Base-by-base conservation (phyloP, 2,113 vertebrate species). In the Tyrannus savana region DNA sequence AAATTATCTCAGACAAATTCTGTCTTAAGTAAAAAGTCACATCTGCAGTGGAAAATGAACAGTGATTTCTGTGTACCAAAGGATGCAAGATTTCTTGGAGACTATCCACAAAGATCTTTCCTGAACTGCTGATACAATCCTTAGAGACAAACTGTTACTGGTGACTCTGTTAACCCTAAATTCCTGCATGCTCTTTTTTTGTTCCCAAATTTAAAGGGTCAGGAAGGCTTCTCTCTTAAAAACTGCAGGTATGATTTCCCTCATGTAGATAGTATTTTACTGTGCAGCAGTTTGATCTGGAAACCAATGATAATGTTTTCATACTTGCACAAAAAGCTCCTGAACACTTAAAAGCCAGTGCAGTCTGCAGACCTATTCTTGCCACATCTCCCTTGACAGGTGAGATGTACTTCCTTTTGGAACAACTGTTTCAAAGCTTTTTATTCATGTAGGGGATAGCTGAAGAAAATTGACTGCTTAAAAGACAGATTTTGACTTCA, bases 391-490 rank as follows among this genome's bases (percentile, higher is more conserved):
- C 84, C 19, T 72, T 96, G 91, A 88, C 62, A 84, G 77, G 53
- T 69, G 58, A 94, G 71, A 68, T 58, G 46, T 84, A 49, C 44
- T 89, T 87, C 58, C 49, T 89, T 92, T 96, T 76, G 78, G 77
- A 79, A 58, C 46, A 84, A 30, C 64, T 84, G 49, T 92, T 93
- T 92, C 77, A 93, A 95, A 95, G 77, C 28, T 12, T 91, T 85
- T 87, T 87, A 86, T 85, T 94, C 74, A 63, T 66, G 27, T 64
- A 62, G 56, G 72, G 62, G 44, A 39, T 73, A 87, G 50, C 49
- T 74, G 85, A 85, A 27, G 71, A 87, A 92, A 76, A 93, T 89
- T 35, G 74, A 5, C 87, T 94, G 59, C 63, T 93, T 80, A 59
- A 91, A 93, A 95, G 63, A 47, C 7, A 52, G 84, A 82, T 41